Percentiles rank a stretch among this genome's conserved stretches.
Evolutionary conservation across 2,888 invertebrate genomes (phyloP).

Genomic region (Drosophila aldrichi): DNA sequence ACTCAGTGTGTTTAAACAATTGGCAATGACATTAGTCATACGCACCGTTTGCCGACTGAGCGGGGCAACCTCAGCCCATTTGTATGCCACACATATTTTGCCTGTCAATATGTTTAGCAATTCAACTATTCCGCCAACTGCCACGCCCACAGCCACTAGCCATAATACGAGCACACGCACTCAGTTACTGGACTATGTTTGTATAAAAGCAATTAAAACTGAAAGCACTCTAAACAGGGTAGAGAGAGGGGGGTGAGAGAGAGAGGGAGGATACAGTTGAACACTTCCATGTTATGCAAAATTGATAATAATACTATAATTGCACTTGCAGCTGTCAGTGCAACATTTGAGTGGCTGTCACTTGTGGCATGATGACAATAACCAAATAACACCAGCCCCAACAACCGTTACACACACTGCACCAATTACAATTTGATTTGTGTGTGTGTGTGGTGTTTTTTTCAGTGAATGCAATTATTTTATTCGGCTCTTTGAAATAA

Average conservation of each 20-base stretch:
- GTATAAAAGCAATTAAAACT: slow-evolving; percentile 62
- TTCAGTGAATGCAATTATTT: slow-evolving; percentile 4
- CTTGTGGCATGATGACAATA: slow-evolving; percentile 22
- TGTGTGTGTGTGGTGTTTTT: background rate
- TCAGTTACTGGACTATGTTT: slow-evolving; percentile 1
- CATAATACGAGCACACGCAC: background rate
- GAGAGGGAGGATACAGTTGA: slow-evolving; percentile 1
- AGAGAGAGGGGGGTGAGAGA: background rate
- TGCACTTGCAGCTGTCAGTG: slow-evolving; percentile 46
- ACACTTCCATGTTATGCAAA: slow-evolving; percentile 29
- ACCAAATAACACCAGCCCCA: slow-evolving; percentile 4
- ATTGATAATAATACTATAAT: slow-evolving; percentile 60
- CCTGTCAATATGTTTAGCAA: slow-evolving; percentile 55
- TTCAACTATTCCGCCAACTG: slow-evolving; percentile 4
- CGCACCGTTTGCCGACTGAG: slow-evolving; percentile 18
- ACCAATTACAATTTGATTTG: background rate
- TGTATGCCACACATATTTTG: slow-evolving; percentile 40
- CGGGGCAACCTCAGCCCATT: background rate
- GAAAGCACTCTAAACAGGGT: slow-evolving; percentile 36
- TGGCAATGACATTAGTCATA: slow-evolving; percentile 47
- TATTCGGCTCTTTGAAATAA: background rate
- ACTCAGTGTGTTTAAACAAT: slow-evolving; percentile 13
- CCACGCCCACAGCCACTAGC: background rate
- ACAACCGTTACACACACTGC: slow-evolving; percentile 7
- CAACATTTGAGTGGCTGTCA: slow-evolving; percentile 42